Percentiles rank a stretch among this genome's conserved stretches.
phyloP scores from a whole-genome alignment of 2,888 invertebrate genomes.

The Monoplex corrugatus region DNA sequence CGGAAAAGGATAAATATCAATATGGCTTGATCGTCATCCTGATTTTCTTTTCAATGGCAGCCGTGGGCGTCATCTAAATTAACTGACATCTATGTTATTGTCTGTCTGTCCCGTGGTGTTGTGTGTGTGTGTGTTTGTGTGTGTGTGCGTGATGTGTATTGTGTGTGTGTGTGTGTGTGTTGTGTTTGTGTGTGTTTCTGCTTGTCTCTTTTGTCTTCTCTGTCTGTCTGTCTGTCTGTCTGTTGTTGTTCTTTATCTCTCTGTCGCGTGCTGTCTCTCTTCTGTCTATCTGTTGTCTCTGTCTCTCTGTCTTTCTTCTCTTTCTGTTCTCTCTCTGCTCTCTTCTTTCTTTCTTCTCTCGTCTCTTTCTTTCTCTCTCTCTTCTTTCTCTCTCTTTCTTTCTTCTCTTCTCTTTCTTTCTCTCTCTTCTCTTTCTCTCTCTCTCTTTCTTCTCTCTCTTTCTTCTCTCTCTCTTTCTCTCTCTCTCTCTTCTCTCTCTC shows the following conservation, averaged over 20 bases:
- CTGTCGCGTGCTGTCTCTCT: background rate
- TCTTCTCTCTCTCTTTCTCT: background rate
- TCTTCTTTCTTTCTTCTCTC: background rate
- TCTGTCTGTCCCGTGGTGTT: too few species aligned
- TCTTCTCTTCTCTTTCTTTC: too few species aligned
- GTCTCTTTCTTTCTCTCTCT: slow-evolving; percentile 3
- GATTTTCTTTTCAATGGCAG: too few species aligned
- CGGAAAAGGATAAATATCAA: too few species aligned
- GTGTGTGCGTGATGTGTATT: too few species aligned
- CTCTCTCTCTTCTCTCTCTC: background rate
- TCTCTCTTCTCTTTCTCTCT: background rate
- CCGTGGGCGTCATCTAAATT: too few species aligned
- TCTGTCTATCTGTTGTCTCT: background rate
- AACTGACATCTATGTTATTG: too few species aligned
- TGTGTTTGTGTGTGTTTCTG: background rate
- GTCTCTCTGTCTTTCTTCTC: background rate
- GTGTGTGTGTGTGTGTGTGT: too few species aligned
- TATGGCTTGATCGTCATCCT: too few species aligned
- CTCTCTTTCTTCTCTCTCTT: background rate
- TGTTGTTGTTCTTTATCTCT: background rate
- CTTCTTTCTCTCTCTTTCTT: background rate
- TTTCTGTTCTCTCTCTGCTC: background rate
- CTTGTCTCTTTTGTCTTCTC: background rate
- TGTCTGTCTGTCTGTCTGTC: too few species aligned
- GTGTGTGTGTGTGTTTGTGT: too few species aligned